Evolutionary conservation across 2,113 vertebrate species (phyloP).

Genomic region (Puffinus mauretanicus): DNA sequence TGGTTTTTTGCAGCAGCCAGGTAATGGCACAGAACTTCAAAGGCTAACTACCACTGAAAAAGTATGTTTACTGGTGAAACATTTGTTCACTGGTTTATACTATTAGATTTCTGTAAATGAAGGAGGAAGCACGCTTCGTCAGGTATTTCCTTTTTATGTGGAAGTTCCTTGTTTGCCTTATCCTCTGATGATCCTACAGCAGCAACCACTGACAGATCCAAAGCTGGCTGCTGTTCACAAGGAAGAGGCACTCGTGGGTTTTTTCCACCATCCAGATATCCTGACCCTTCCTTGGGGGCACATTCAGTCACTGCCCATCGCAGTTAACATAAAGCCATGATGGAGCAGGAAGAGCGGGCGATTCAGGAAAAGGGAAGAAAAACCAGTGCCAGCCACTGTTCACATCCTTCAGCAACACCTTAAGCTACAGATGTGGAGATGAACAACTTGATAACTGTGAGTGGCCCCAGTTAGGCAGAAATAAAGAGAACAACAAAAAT

Average conservation of each 20-base stretch:
- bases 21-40: neutral
- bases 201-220: neutral
- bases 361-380: accelerated
- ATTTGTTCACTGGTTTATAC: neutral
- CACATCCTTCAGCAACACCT: neutral
- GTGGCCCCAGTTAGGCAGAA: neutral
- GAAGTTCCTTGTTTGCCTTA: neutral
- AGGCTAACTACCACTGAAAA: neutral
- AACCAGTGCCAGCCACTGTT: neutral
- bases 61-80: neutral
- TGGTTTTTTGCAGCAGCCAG: neutral
- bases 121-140: neutral
- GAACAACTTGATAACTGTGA: neutral
- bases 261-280: neutral
- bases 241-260: neutral
- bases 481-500: neutral
- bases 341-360: accelerated
- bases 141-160: neutral
- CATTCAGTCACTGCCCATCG: neutral
- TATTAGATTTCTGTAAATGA: neutral
- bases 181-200: neutral
- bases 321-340: neutral
- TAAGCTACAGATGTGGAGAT: neutral
- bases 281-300: neutral
- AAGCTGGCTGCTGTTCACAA: neutral